These are phyloP conservation scores for Calliopsis andreniformis DNA, from an alignment of 1,140 invertebrate genomes.

Conservation along the genomic window DNA sequence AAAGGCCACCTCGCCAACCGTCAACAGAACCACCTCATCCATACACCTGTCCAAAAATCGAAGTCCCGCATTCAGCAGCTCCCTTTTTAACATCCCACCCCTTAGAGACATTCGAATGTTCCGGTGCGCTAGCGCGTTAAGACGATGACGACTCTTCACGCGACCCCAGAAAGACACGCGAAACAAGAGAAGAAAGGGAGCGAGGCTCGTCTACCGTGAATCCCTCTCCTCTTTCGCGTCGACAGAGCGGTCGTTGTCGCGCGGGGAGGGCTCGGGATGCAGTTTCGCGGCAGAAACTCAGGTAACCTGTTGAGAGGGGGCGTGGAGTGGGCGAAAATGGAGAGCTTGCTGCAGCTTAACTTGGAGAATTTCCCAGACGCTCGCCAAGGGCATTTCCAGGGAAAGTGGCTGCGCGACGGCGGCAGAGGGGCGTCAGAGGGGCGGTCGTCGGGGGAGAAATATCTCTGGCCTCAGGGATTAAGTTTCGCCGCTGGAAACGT, in stretches of 20 bases:
- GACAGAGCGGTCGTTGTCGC: background rate
- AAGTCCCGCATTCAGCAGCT: too few relatives aligned
- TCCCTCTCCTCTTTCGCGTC: background rate
- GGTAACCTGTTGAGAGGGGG: constrained; percentile 73
- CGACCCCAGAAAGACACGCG: background rate
- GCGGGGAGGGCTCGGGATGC: constrained; percentile 19
- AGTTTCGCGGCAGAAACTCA: constrained; percentile 54
- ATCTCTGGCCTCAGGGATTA: constrained; percentile 12
- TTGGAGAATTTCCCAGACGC: constrained; percentile 73
- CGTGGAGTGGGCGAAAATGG: constrained; percentile 63
- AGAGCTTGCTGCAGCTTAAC: constrained; percentile 65
- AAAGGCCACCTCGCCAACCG: too few relatives aligned
- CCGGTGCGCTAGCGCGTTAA: background rate
- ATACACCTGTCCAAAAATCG: too few relatives aligned
- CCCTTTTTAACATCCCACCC: too few relatives aligned
- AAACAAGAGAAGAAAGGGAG: background rate
- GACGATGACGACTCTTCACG: constrained; percentile 3
- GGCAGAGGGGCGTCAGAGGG: background rate
- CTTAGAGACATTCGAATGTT: too few relatives aligned
- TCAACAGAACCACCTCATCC: too few relatives aligned
- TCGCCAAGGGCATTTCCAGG: constrained; percentile 61
- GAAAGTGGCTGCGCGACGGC: constrained; percentile 66
- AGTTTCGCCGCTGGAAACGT: constrained; percentile 22
- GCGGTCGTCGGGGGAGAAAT: constrained; percentile 15
- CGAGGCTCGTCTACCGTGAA: constrained; percentile 5